Percentiles rank a stretch among this genome's conserved stretches.
These are phyloP conservation scores for Nilaparvata lugens DNA, from an alignment of 1,140 invertebrate genomes.

Conservation along the genomic window DNA sequence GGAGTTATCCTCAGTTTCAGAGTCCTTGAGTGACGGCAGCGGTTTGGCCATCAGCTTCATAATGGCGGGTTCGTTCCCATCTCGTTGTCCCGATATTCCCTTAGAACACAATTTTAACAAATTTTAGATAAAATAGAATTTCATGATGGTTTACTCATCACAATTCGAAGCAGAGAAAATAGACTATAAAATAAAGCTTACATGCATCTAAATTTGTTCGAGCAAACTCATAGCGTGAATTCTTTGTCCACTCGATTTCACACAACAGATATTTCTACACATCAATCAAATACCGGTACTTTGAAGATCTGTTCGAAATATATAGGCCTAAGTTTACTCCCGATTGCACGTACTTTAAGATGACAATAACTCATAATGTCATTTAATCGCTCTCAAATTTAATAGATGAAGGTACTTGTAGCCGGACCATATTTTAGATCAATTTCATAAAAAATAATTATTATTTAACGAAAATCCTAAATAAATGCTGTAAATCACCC, in stretches of 20 bases:
- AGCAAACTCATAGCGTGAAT: neutral
- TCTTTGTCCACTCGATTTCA: neutral
- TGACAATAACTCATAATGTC: too few species aligned
- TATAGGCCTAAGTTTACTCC: too few species aligned
- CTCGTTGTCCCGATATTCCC: neutral
- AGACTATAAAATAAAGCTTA: neutral
- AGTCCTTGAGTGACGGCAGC: neutral
- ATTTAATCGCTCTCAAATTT: too few species aligned
- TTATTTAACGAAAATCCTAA: too few species aligned
- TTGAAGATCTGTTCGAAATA: too few species aligned
- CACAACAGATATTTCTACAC: neutral
- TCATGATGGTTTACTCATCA: slow-evolving; percentile 14
- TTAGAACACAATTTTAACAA: neutral
- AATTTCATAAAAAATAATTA: too few species aligned
- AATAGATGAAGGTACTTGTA: too few species aligned
- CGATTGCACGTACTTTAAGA: too few species aligned
- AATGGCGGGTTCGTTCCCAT: neutral
- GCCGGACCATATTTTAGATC: too few species aligned
- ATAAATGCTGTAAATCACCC: too few species aligned
- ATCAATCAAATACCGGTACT: neutral
- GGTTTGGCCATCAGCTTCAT: neutral
- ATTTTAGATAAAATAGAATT: neutral
- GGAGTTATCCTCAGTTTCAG: neutral
- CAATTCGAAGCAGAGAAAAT: too few species aligned
- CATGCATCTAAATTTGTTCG: neutral